Base-by-base conservation (phyloP, 2,888 invertebrate genomes). In the Camptogramma bilineatum region DNA sequence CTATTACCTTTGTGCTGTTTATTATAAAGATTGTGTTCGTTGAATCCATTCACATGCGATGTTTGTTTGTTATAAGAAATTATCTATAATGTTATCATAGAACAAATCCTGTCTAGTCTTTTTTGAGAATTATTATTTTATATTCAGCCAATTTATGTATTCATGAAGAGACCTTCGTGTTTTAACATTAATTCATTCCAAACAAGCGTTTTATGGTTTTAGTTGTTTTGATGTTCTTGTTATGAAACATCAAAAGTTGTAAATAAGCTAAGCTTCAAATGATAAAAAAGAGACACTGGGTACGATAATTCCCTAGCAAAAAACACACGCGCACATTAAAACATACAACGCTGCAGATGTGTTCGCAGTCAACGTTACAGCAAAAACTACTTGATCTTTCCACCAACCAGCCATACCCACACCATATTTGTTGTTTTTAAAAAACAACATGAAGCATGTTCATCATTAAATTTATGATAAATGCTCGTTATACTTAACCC, bases 261-360 rank as follows among this genome's bases (percentile, higher is more conserved):
- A 39, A 80, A 80, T 79, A 79, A 39, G 34, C 34, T 13, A 10
- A 39, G 80, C 75, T 78, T 70, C 34, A 39, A n/a, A 46, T 16
- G 24, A 47, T 13, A 50, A 39, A 39, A 39, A 34, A 80, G 76
- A 80, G 68, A 76, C 73, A 75, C 63, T 77, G 78, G 70, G 80
- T 78, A 78, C 82, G 79, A 83, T 66, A 69, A 59, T 76, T 77
- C 77, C 74, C 73, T 68, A 70, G 67, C 73, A 80, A 81, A 83
- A 87, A 88, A 83, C 75, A 76, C 70, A 78, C 65, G 21, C 76
- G 78, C 82, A 81, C 81, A 83, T 74, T 81, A 73, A 76, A 62
- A 63, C 73, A 75, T 76, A 83, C 85, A 85, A 85, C 84, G 78
- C 75, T 76, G 83, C 90, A 89, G 86, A 90, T 91, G 91, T 88